A percentile compares a stretch with the other conserved stretches of the same genome.
These are phyloP conservation scores for Trididemnum miniatum DNA, from an alignment of 23 tunicate species.

Conservation along the genomic window DNA sequence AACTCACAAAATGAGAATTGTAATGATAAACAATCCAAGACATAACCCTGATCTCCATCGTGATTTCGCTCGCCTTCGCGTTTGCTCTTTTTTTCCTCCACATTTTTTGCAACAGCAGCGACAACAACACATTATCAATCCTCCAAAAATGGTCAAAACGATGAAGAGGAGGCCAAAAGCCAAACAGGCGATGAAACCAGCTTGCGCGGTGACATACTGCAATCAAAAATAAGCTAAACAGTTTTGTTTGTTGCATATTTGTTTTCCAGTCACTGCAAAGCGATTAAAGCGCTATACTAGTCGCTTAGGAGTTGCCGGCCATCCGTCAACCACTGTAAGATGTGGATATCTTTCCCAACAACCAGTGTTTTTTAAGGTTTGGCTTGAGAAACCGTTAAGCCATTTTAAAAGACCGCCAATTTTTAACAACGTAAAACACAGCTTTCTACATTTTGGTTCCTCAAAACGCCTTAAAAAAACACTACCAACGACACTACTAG, in stretches of 20 bases:
- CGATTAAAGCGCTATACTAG: background rate
- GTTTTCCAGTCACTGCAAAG: background rate
- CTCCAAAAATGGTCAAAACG: constrained; percentile 40
- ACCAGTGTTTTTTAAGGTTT: too few species aligned
- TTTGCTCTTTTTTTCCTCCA: constrained; percentile 53
- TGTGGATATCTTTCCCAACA: too few species aligned
- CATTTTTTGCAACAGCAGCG: constrained; percentile 65
- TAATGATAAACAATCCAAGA: background rate
- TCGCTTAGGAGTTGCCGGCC: background rate
- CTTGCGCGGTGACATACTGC: constrained; percentile 25
- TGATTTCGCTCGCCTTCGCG: constrained; percentile 26
- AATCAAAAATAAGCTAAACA: background rate
- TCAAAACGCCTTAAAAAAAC: too few species aligned
- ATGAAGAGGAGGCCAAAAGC: constrained; percentile 60
- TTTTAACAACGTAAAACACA: too few species aligned
- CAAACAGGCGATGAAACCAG: constrained; percentile 56
- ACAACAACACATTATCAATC: constrained; percentile 50
- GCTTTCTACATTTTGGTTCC: too few species aligned
- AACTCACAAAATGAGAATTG: constrained; percentile 14
- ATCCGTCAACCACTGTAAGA: too few species aligned
- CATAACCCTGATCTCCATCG: constrained; percentile 14
- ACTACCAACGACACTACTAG: too few species aligned
- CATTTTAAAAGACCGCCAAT: too few species aligned
- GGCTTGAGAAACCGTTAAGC: too few species aligned
- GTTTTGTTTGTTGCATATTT: background rate